phyloP scores from a whole-genome alignment of 2,888 invertebrate species.

The Xanthorhoe designata region DNA sequence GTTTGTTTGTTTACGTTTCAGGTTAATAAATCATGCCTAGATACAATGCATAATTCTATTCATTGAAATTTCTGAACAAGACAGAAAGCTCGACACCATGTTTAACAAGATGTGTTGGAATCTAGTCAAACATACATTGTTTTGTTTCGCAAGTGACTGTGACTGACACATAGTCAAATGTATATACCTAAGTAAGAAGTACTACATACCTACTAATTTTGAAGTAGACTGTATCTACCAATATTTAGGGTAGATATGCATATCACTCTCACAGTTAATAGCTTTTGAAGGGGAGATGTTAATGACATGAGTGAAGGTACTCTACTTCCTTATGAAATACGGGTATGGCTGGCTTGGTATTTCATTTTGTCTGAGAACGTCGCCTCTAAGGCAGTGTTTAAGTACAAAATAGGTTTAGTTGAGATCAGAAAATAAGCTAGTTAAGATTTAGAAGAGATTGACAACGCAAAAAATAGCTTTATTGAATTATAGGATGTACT shows the following conservation, averaged over 20 bases:
- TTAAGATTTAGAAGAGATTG: too few relatives aligned
- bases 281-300: slow-evolving; percentile 44
- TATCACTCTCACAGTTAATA: slow-evolving; percentile 39
- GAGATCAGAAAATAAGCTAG: neutral
- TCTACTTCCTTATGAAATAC: slow-evolving; percentile 48
- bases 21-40: too few relatives aligned
- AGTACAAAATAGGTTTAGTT: neutral
- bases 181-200: too few relatives aligned
- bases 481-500: too few relatives aligned
- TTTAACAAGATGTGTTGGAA: neutral
- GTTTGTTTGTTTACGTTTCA: too few relatives aligned
- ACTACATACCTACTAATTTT: neutral
- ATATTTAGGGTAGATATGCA: slow-evolving; percentile 25
- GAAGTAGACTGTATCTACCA: neutral
- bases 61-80: neutral
- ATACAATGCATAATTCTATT: neutral
- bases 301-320: slow-evolving; percentile 53
- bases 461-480: too few relatives aligned
- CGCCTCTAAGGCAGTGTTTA: neutral
- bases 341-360: slow-evolving; percentile 38
- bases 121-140: neutral
- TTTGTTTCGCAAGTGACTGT: neutral
- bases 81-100: neutral
- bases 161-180: neutral
- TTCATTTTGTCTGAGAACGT: slow-evolving; percentile 35